Evolutionary conservation across 2,113 vertebrate genomes (phyloP), one percentile per base, ranked within the genome.

Genomic region (Siniperca knerii): DNA sequence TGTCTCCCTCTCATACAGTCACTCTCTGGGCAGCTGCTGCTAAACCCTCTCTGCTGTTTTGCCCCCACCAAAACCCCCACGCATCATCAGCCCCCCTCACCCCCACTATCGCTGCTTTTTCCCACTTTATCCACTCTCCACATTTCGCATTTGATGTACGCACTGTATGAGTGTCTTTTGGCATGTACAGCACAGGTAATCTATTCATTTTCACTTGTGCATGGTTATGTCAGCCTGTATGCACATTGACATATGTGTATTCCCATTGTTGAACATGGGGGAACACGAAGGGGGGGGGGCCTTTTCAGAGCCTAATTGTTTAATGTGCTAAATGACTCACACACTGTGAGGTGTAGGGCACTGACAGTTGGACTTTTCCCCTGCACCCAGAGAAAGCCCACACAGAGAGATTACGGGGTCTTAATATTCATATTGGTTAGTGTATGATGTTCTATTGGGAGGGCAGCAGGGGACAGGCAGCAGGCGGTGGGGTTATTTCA

Each of bases 1-100:
- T 16, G 0, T 42, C 79, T 71, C 65, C 50, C 68, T 83, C 81
- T 62, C 18, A 1, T 64, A n/a, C 94, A 92, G 95, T 70, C 93
- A 86, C 86, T 95, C 91, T 95, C 91, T 95, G 55, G 84, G 89
- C 95, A 95, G 95, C 94, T 96, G 96, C 94, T 93, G 87, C 92
- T 92, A 93, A 94, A 91, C 87, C 90, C 88, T 77, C 73, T 71
- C 42, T 61, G 35, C 52, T 71, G 69, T 76, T 79, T 55, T 21
- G 20, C 75, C 93, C 68, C 57, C 66, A 42, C 33, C 44, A 29
- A 42, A 29, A 35, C 68, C 93, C 75, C 57, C 65, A 23, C 29
- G 40, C 62, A 13, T 40, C 50, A 64, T 23, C 37, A 58, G 44
- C 1, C 44, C 35, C n/a, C 57, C 42, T 23, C 60, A 12, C 52